Evolutionary conservation across 2,797 vertebrate genomes (phyloP).

Genomic region (Galago senegalensis): DNA sequence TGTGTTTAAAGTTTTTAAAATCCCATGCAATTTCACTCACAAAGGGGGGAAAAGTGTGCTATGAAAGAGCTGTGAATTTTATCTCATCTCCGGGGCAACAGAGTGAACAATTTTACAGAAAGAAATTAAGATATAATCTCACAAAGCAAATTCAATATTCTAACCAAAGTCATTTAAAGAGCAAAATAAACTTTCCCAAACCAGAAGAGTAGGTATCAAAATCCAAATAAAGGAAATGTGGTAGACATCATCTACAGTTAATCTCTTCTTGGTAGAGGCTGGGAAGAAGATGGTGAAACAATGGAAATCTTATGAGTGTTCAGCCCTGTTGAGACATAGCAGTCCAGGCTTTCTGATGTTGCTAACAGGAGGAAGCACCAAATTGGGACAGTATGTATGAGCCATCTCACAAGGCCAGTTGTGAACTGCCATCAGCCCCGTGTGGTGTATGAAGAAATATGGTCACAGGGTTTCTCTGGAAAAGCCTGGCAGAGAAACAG

Average conservation of each 20-base stretch:
- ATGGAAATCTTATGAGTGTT: neutral
- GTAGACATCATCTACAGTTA: neutral
- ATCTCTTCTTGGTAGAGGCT: neutral
- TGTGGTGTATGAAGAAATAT: neutral
- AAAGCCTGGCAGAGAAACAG: neutral
- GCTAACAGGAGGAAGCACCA: neutral
- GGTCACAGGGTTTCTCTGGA: neutral
- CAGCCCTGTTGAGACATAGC: neutral
- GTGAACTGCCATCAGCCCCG: neutral
- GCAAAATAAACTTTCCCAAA: neutral
- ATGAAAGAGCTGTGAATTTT: constrained; percentile 34
- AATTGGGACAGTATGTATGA: neutral
- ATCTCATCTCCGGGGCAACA: constrained; percentile 60
- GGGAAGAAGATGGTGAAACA: neutral
- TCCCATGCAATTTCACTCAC: constrained; percentile 4
- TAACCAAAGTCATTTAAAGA: constrained; percentile 12
- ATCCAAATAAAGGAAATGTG: constrained; percentile 19
- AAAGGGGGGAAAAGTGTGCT: neutral
- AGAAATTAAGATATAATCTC: neutral
- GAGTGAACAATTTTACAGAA: constrained; percentile 58
- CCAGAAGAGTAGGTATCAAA: neutral
- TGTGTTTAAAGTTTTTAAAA: constrained; percentile 39
- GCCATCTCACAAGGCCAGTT: neutral
- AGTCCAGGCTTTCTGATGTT: neutral
- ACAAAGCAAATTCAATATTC: neutral